A percentile compares a stretch with the other conserved stretches of the same genome.
Conservation (phyloP, 2,888 invertebrate genomes). For the Drosophila neoperkinsi region DNA sequence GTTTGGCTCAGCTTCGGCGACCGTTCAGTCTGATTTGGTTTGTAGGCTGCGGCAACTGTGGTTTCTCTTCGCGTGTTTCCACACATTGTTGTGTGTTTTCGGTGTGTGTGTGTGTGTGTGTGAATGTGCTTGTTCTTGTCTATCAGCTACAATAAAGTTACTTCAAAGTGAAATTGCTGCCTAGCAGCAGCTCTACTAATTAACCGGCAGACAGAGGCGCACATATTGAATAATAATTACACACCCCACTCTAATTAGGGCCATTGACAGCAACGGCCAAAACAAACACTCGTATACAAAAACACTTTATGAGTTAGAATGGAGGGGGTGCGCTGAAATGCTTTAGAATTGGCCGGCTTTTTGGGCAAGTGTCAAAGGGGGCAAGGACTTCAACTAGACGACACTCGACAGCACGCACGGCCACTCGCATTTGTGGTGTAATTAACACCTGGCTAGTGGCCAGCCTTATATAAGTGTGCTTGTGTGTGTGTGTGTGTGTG, state of each 20-base stretch:
- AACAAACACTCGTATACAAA: conserved; percentile 55
- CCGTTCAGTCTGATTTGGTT: conserved; percentile 30
- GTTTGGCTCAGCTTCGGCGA: background rate
- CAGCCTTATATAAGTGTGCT: conserved; percentile 6
- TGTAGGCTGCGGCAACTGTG: conserved; percentile 60
- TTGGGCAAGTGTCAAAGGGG: background rate
- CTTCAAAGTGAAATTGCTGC: conserved; percentile 27
- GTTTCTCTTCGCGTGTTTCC: conserved; percentile 55
- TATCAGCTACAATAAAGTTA: conserved; percentile 26
- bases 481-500: conserved; percentile 9
- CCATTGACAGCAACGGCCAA: conserved; percentile 56
- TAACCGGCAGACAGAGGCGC: conserved; percentile 53
- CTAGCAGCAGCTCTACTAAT: conserved; percentile 63
- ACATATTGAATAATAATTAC: conserved; percentile 78
- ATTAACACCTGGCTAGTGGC: conserved; percentile 66
- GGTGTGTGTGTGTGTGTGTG: conserved; percentile 2
- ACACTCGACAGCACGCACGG: conserved; percentile 40
- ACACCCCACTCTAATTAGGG: conserved; percentile 51
- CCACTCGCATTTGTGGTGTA: conserved; percentile 60
- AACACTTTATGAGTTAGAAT: conserved; percentile 39
- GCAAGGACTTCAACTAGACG: conserved; percentile 3
- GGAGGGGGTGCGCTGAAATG: background rate
- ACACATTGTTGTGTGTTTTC: conserved; percentile 12
- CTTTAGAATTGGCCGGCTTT: conserved; percentile 18
- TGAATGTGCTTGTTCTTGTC: background rate